These are phyloP conservation scores for Altica lythri DNA, from an alignment of 2,888 invertebrate species.

Conservation along the genomic window DNA sequence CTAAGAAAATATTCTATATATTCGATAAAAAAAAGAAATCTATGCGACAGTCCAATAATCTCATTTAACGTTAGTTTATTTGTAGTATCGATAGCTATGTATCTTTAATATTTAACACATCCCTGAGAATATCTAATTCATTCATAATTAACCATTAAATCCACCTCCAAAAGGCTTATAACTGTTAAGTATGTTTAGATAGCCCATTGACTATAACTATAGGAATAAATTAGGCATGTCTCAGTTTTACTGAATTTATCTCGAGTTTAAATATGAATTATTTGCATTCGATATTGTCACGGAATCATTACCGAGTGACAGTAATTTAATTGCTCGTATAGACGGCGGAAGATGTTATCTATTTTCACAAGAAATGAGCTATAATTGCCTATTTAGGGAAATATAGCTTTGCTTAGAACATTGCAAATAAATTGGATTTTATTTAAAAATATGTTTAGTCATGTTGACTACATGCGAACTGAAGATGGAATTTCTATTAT, in stretches of 20 bases:
- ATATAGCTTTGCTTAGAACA: neutral
- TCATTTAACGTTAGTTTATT: no score
- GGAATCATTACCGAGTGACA: slow-evolving; percentile 26
- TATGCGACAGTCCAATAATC: no score
- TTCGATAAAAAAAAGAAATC: no score
- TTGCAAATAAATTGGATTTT: no score
- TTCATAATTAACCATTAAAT: neutral
- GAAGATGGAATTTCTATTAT: no score
- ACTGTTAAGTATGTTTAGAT: neutral
- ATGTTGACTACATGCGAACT: no score
- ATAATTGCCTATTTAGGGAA: slow-evolving; percentile 19
- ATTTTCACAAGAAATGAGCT: slow-evolving; percentile 6
- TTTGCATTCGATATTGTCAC: slow-evolving; percentile 32
- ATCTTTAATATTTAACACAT: no score
- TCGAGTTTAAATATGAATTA: slow-evolving; percentile 23
- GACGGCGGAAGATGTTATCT: slow-evolving; percentile 17
- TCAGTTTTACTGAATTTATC: slow-evolving; percentile 28
- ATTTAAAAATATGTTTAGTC: no score
- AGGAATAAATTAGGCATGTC: slow-evolving; percentile 23
- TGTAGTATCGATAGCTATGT: no score
- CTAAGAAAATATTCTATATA: no score
- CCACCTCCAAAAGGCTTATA: neutral
- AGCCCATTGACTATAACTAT: slow-evolving; percentile 16
- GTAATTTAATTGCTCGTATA: slow-evolving; percentile 23
- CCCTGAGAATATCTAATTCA: neutral